A percentile compares a stretch with the other conserved stretches of the same genome.
phyloP scores from a whole-genome alignment of 1,140 invertebrate species.

The Macrostomum lignano region DNA sequence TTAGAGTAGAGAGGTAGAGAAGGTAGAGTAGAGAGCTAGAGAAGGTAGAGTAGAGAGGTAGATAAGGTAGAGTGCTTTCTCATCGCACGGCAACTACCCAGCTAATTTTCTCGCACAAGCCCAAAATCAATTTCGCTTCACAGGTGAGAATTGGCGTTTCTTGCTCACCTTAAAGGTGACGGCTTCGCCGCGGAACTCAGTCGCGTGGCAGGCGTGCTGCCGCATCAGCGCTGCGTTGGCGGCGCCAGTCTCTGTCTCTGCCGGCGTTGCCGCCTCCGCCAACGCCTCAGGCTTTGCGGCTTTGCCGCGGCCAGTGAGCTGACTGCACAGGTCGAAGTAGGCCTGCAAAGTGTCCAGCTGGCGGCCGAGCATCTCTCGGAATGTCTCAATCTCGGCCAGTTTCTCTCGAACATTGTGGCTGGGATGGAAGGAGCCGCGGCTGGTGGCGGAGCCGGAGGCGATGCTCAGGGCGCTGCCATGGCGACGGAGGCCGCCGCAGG shows the following conservation, averaged over 20 bases:
- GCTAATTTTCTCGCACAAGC: no score
- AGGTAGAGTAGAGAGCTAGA: no score
- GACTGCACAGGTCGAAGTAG: conserved; percentile 48
- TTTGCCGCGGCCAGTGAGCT: conserved; percentile 8
- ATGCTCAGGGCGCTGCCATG: conserved; percentile 81
- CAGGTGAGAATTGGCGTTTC: no score
- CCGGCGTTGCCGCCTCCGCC: no score
- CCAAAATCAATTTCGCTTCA: no score
- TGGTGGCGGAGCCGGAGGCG: conserved; percentile 46
- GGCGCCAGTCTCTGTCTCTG: no score
- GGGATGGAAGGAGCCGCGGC: conserved; percentile 39
- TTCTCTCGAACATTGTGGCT: conserved; percentile 50
- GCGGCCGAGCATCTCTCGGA: conserved; percentile 53
- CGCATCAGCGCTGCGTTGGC: no score
- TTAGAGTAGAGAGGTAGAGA: no score
- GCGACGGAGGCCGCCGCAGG: conserved; percentile 56
- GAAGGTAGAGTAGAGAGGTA: no score
- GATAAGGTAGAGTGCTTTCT: no score
- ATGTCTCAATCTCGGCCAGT: conserved; percentile 66
- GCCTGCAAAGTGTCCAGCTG: conserved; percentile 68
- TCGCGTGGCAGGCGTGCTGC: no score
- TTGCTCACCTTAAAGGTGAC: conserved; percentile 60
- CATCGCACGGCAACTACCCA: no score
- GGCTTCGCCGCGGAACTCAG: conserved; percentile 67
- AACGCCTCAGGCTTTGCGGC: conserved; percentile 9